Percentiles rank a stretch among this genome's conserved stretches.
Evolutionary conservation across 2,888 invertebrate species (phyloP).

Genomic region (Colostygia pectinataria): DNA sequence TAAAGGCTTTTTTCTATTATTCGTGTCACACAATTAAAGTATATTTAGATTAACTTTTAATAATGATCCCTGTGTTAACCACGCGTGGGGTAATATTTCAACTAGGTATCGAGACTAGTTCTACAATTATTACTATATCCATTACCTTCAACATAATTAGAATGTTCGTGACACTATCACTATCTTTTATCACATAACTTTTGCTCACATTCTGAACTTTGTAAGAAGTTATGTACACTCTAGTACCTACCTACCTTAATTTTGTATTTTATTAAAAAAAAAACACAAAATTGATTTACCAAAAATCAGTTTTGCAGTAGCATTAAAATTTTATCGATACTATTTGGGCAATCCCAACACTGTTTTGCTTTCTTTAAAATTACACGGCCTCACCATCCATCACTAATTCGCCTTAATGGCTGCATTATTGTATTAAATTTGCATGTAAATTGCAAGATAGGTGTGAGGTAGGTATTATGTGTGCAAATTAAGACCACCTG

Average conservation of each 20-base stretch:
- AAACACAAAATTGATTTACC: too few species aligned
- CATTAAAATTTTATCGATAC: slow-evolving; percentile 19
- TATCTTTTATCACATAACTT: slow-evolving; percentile 40
- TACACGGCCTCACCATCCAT: slow-evolving; percentile 23
- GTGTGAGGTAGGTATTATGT: slow-evolving; percentile 28
- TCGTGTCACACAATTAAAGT: too few species aligned
- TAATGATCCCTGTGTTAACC: too few species aligned
- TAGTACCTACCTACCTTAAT: too few species aligned
- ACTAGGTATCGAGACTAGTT: slow-evolving; percentile 66
- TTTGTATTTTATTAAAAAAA: too few species aligned
- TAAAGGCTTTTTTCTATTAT: too few species aligned
- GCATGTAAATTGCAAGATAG: slow-evolving; percentile 32
- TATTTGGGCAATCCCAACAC: slow-evolving; percentile 13
- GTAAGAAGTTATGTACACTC: slow-evolving; percentile 59
- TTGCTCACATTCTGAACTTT: slow-evolving; percentile 21
- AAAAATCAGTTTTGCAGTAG: too few species aligned
- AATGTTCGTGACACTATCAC: slow-evolving; percentile 67
- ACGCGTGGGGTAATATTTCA: too few species aligned
- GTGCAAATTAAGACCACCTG: slow-evolving; percentile 38
- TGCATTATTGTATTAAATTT: slow-evolving; percentile 33
- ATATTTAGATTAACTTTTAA: too few species aligned
- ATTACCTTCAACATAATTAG: slow-evolving; percentile 68
- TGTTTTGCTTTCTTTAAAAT: slow-evolving; percentile 32
- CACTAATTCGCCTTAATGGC: slow-evolving; percentile 36
- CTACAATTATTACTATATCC: slow-evolving; percentile 57